Conservation (phyloP, 2,797 vertebrate genomes). For the Knipowitschia caucasica region DNA sequence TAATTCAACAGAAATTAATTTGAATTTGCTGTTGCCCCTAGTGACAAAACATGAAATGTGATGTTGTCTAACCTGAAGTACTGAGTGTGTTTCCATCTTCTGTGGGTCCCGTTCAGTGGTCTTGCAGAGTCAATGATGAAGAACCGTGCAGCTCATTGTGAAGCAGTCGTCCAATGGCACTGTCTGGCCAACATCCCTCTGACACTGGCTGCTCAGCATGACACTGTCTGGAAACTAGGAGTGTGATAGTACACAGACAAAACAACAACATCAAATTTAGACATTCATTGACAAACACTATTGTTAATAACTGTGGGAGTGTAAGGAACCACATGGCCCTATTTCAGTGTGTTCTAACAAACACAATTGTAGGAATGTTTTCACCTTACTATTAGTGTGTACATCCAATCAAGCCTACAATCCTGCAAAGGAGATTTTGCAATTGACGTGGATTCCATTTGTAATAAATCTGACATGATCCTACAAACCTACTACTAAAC, state of each 20-base stretch:
- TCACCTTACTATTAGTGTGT: constrained; percentile 25
- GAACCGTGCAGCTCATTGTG: constrained; percentile 36
- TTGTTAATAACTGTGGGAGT: constrained; percentile 33
- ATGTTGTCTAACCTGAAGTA: constrained; percentile 11
- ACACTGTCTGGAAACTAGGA: constrained; percentile 28
- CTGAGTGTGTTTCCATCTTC: constrained; percentile 42
- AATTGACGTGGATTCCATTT: neutral
- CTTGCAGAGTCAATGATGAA: constrained; percentile 43
- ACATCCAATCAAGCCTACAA: too few species aligned
- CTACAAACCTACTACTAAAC: too few species aligned
- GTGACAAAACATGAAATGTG: too few species aligned
- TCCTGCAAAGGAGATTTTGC: too few species aligned
- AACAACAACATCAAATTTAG: constrained; percentile 18
- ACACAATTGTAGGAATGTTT: constrained; percentile 17
- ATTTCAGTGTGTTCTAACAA: constrained; percentile 43
- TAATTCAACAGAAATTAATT: too few species aligned
- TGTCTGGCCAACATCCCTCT: constrained; percentile 12
- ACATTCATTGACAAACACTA: constrained; percentile 43
- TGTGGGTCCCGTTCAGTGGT: too few species aligned
- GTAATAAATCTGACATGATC: neutral
- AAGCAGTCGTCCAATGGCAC: constrained; percentile 29
- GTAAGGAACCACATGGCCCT: constrained; percentile 35
- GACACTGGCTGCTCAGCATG: constrained; percentile 34
- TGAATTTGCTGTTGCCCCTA: too few species aligned
- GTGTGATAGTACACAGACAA: constrained; percentile 31